Evolutionary conservation across 2,888 invertebrate species (phyloP), one percentile per base, ranked within the genome.

Genomic region (Gerris lacustris): DNA sequence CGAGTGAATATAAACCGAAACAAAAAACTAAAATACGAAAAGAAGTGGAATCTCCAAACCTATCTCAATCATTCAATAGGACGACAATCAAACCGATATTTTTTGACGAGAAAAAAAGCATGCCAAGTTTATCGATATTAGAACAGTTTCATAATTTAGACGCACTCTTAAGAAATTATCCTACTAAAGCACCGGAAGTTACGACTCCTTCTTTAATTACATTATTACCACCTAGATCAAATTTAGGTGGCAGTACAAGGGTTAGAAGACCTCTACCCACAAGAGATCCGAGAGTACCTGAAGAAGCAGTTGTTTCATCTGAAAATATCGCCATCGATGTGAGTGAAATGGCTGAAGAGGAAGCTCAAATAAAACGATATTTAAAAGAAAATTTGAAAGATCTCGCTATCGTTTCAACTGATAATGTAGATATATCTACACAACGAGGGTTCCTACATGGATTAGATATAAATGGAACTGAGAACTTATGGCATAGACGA

Each of bases 141-240:
- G 75, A 76, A 70, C 75, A 76, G 67, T 76, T 77, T 47, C 75
- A 73, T 64, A 73, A 76, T 67, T 72, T 75, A 44, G 75, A 75
- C 43, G 64, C 74, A 5, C 71, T 75, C 17, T 67, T 76, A 5
- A 73, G 69, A 70, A 73, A 74, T 5, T 73, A 74, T 67, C 70
- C 71, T 6, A 71, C 6, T 69, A 69, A 1, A 64, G 2, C 18
- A n/a, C 64, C 64, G 7, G 31, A 64, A 64, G 64, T 15, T 44
- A 45, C 6, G 73, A 75, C 69, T 63, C 70, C 69, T 11, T 83
- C 75, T 18, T 71, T 87, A 31, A 86, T 86, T 2, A 91, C 91
- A 0, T 79, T 91, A 64, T 81, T 90, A 71, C 92, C 92, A 0
- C 90, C 87, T 0, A 88, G 90, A 77, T 92, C 91, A 1, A 91